Evolutionary conservation across 2,797 vertebrate genomes (phyloP), one percentile per base, ranked within the genome.

Genomic region (Cetoscarus ocellatus): DNA sequence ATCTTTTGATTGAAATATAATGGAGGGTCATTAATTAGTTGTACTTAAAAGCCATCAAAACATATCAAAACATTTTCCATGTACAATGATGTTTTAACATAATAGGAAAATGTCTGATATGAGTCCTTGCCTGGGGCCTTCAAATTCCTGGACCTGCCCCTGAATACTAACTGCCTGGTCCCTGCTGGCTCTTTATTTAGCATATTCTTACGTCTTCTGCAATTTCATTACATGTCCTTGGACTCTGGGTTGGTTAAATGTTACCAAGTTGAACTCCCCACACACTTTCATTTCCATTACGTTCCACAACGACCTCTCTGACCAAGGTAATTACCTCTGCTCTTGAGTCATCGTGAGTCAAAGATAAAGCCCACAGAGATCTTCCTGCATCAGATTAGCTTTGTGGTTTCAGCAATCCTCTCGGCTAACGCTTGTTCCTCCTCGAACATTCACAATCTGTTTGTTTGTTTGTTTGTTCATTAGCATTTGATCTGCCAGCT

Each of bases 251-350:
- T 76, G 55, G 61, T 86, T 80, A 70, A 82, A 84, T 75, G 57
- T 85, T 61, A 70, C 72, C 56, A 70, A 88, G 65, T 88, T 77
- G 61, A 82, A 68, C 78, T 90, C 79, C 82, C 73, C 51, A 18
- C 77, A 50, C 86, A 60, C 79, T 83, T 77, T 56, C 73, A 83
- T 83, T 88, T 82, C 82, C 86, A 89, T 90, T 88, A 85, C 77
- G 82, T 80, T 86, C 68, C 67, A 73, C 82, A 66, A 59, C 61
- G 84, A 90, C 87, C 91, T 86, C 82, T 84, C 80, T 82, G 88
- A 87, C 90, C 90, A 85, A 86, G 86, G 81, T 92, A 91, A 93
- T 92, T 89, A 89, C 89, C 89, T 84, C 51, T 3, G 76, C 65
- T 86, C 80, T 79, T 76, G 77, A 90, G 80, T 85, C 81, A 75